Evolutionary conservation across 1,140 invertebrate species (phyloP), one percentile per base, ranked within the genome.

Genomic region (Diachasma alloeum): DNA sequence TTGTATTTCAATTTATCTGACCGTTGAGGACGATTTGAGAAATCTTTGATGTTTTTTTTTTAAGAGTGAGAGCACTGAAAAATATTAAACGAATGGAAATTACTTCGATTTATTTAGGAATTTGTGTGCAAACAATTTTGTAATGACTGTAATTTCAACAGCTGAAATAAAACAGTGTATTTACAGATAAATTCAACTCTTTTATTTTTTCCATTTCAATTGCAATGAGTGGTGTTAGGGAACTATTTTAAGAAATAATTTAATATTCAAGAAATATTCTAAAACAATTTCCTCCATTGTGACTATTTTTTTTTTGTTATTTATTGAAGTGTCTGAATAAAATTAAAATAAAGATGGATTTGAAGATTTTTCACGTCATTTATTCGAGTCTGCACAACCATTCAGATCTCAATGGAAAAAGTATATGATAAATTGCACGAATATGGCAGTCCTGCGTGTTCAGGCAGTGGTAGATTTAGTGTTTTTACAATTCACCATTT

Each of bases 81-180:
- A 71, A 44, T 22, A 44, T 24, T 31, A 73, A 73, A 59, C 63
- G 19, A 42, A 31, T n/a, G n/a, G n/a, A n/a, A n/a, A n/a, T n/a
- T n/a, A n/a, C n/a, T n/a, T n/a, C n/a, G n/a, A n/a, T 74, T 44
- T 48, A 19, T 53, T 26, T 26, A 63, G 4, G 24, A 63, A 63
- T 75, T 75, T 19, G 63, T 75, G 73, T 75, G 73, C 83, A 86
- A 77, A 42, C 39, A 42, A 63, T 63, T 63, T 69, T 77, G 72
- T 74, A 79, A 77, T 76, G 37, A 79, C 56, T 77, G 70, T 78
- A 72, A 63, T 63, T 66, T 73, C 72, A 73, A 76, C 73, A 77
- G 67, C 76, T 75, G 75, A 77, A 77, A 79, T 77, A 79, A 76
- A 79, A 74, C 53, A 69, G 69, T 77, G 74, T 79, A 76, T 79